A percentile compares a stretch with the other conserved stretches of the same genome.
Evolutionary conservation across 2,888 invertebrate species (phyloP).

Genomic region (Blera fallax): DNA sequence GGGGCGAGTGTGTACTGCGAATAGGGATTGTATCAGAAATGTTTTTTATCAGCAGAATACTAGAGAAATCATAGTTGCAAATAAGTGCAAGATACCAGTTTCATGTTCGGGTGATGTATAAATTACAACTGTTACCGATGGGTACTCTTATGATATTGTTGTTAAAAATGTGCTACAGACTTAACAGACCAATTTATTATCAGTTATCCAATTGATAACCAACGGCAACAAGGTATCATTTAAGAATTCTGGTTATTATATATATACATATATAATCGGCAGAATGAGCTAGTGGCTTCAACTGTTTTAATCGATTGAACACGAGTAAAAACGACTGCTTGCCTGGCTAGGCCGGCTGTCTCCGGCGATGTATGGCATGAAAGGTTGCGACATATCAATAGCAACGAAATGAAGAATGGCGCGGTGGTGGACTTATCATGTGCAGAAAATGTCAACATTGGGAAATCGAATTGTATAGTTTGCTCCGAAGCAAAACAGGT

Average conservation of each 20-base stretch:
- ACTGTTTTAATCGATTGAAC: neutral
- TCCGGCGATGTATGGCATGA: conserved; percentile 16
- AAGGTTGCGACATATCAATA: conserved; percentile 24
- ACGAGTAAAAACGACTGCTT: too few relatives aligned
- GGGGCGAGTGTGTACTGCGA: conserved; percentile 74
- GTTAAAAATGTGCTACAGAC: neutral
- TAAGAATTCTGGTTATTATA: neutral
- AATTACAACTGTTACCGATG: neutral
- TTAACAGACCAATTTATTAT: conserved; percentile 43
- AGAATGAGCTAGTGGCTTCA: neutral
- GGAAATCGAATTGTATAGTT: conserved; percentile 19
- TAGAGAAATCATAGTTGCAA: conserved; percentile 24
- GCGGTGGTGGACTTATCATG: neutral
- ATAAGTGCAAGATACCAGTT: conserved; percentile 18
- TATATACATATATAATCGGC: neutral
- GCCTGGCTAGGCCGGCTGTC: neutral
- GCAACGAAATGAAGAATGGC: conserved; percentile 1
- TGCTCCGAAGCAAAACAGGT: conserved; percentile 32
- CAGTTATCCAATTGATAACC: conserved; percentile 33
- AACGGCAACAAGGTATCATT: conserved; percentile 18
- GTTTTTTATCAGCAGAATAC: conserved; percentile 52
- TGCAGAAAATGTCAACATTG: neutral
- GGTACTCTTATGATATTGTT: neutral
- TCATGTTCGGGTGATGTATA: conserved; percentile 27
- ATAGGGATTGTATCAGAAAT: conserved; percentile 47